Evolutionary conservation across 2,797 vertebrate genomes (phyloP).

Genomic region (Loris lydekkerianus): DNA sequence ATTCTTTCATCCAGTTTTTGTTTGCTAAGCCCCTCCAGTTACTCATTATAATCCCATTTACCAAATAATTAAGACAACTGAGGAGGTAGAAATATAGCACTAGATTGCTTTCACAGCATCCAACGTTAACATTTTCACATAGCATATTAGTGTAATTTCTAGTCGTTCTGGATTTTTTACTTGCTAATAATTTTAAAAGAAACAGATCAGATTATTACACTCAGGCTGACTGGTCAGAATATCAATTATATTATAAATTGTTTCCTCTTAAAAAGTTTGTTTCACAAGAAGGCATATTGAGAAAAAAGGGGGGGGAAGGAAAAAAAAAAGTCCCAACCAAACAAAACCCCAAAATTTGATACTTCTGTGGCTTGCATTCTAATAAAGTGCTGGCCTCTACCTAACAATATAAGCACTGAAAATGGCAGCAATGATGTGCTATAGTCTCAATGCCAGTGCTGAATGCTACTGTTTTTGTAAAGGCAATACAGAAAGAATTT

Average conservation of each 20-base stretch:
- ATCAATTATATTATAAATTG: slow-evolving; percentile 70
- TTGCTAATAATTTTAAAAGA: slow-evolving; percentile 79
- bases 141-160: slow-evolving; percentile 89
- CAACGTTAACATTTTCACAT: slow-evolving; percentile 86
- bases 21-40: slow-evolving; percentile 88
- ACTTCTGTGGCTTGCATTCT: slow-evolving; percentile 87
- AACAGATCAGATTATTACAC: slow-evolving; percentile 79
- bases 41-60: slow-evolving; percentile 88
- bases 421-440: slow-evolving; percentile 88
- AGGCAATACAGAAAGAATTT: slow-evolving; percentile 90
- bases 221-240: slow-evolving; percentile 82
- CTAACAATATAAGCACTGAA: slow-evolving; percentile 86
- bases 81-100: slow-evolving; percentile 92
- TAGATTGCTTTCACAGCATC: slow-evolving; percentile 91
- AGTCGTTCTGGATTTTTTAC: slow-evolving; percentile 85
- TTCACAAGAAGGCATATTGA: slow-evolving; percentile 87
- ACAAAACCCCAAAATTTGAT: slow-evolving; percentile 53
- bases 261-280: slow-evolving; percentile 83
- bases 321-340: slow-evolving; percentile 5
- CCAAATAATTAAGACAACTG: slow-evolving; percentile 91
- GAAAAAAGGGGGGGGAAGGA: not conserved
- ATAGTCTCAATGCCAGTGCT: slow-evolving; percentile 87
- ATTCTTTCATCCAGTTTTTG: slow-evolving; percentile 87
- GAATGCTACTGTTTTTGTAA: slow-evolving; percentile 89
- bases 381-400: slow-evolving; percentile 85